Evolutionary conservation across 35 echinoderm and acorn worm genomes (phyloP).

Genomic region (Eucidaris tribuloides): DNA sequence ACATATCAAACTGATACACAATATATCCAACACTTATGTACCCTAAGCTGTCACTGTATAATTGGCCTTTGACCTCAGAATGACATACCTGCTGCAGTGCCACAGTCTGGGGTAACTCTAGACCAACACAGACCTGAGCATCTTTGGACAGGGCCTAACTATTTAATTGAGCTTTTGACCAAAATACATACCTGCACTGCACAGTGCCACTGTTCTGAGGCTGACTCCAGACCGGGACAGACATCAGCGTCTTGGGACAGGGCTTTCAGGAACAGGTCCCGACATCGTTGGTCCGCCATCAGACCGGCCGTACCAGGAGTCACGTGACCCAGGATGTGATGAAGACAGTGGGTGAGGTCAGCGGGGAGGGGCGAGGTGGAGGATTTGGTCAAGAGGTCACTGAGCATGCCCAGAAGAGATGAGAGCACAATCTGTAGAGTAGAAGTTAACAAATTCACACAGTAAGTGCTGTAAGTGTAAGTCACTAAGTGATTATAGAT

Average conservation of each 20-base stretch:
- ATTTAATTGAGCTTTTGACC: background rate
- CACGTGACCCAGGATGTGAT: constrained; percentile 55
- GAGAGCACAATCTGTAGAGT: constrained; percentile 33
- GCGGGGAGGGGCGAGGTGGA: background rate
- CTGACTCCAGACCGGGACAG: background rate
- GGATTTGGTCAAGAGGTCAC: constrained; percentile 10
- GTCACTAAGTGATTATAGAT: background rate
- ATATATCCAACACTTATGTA: background rate
- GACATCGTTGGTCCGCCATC: constrained; percentile 6
- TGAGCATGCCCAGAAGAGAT: constrained; percentile 47
- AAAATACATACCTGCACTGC: constrained; percentile 40
- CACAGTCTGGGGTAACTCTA: constrained; percentile 30
- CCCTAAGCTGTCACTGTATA: background rate
- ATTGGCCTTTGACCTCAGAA: background rate
- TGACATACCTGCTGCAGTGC: constrained; percentile 58
- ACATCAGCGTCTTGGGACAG: constrained; percentile 30
- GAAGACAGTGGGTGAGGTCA: constrained; percentile 8
- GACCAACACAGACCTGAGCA: background rate
- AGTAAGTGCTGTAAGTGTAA: background rate
- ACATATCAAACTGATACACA: background rate
- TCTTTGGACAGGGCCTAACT: constrained; percentile 24
- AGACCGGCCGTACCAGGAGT: constrained; percentile 45
- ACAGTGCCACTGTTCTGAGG: constrained; percentile 31
- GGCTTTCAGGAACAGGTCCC: constrained; percentile 17
- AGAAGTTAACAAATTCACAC: background rate